Percentiles rank a stretch among this genome's conserved stretches.
These are phyloP conservation scores for Brachionus sp. DNA, from an alignment of 1,140 invertebrate species.

Conservation along the genomic window DNA sequence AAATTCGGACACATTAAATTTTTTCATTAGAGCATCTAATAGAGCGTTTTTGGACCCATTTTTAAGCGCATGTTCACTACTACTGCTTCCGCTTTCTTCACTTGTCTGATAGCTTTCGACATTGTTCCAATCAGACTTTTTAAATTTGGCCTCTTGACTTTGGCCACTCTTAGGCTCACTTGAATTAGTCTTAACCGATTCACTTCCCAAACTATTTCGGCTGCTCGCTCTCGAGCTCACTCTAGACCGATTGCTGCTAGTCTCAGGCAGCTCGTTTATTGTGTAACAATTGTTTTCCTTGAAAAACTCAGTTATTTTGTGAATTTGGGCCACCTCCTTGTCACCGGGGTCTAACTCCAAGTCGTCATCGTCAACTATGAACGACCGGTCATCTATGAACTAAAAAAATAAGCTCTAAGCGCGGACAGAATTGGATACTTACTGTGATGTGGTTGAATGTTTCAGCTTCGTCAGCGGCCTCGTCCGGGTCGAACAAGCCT, in stretches of 20 bases:
- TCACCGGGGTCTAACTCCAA: not conserved
- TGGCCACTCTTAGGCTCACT: constrained; percentile 4
- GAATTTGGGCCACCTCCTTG: constrained; percentile 25
- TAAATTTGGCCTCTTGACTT: not conserved
- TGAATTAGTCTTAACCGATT: constrained; percentile 21
- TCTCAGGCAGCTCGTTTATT: constrained; percentile 37
- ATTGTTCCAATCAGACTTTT: not conserved
- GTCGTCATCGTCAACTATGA: constrained; percentile 34
- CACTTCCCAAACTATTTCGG: constrained; percentile 16
- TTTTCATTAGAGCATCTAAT: not conserved
- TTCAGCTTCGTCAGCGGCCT: not conserved
- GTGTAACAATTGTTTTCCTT: constrained; percentile 36
- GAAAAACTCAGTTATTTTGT: not conserved
- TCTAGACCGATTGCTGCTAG: not conserved
- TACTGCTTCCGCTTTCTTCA: not conserved
- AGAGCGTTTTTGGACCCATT: constrained; percentile 21
- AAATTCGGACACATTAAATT: constrained; percentile 25
- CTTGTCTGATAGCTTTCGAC: constrained; percentile 9
- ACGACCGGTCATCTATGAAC: constrained; percentile 34
- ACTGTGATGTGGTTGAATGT: not conserved
- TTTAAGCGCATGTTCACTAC: constrained; percentile 7
- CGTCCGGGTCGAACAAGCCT: not conserved
- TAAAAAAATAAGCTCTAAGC: not conserved
- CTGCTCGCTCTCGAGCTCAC: constrained; percentile 35
- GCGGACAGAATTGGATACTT: not conserved